A percentile compares a stretch with the other conserved stretches of the same genome.
Conservation (phyloP, 2,797 vertebrate genomes). For the Pteropus rufus region DNA sequence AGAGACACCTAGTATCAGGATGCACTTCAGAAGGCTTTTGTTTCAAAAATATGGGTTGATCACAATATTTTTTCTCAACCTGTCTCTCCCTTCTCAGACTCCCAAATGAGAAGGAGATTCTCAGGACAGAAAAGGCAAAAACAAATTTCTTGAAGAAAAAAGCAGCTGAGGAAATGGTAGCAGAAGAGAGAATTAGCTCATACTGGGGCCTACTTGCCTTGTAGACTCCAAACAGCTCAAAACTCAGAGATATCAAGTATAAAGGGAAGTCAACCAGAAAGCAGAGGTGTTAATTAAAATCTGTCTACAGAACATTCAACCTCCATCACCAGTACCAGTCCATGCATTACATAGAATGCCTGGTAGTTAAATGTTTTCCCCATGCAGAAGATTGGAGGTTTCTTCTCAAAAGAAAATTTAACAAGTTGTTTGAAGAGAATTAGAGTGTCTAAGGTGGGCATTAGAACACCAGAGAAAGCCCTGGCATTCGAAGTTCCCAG, state of each 20-base stretch:
- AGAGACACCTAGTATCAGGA: background rate
- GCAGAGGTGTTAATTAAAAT: background rate
- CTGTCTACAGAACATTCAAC: background rate
- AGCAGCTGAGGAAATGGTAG: background rate
- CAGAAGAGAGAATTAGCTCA: background rate
- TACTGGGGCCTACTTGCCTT: background rate
- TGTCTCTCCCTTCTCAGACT: background rate
- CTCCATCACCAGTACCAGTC: too few species aligned
- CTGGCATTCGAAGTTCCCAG: background rate
- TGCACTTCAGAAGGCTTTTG: background rate
- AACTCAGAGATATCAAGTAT: background rate
- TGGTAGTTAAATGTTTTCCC: background rate
- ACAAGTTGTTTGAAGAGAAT: background rate
- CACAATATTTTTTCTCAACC: background rate
- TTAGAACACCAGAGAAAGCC: background rate
- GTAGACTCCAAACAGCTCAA: background rate
- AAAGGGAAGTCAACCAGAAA: background rate
- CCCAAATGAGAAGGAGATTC: background rate
- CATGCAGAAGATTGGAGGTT: background rate
- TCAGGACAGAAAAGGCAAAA: background rate
- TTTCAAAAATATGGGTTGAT: background rate
- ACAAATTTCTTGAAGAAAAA: background rate
- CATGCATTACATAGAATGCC: background rate
- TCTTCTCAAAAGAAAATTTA: conserved; percentile 21
- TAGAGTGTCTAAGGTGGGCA: background rate